Conservation (phyloP, 2,888 invertebrate genomes). For the Leucophenga maculata region DNA sequence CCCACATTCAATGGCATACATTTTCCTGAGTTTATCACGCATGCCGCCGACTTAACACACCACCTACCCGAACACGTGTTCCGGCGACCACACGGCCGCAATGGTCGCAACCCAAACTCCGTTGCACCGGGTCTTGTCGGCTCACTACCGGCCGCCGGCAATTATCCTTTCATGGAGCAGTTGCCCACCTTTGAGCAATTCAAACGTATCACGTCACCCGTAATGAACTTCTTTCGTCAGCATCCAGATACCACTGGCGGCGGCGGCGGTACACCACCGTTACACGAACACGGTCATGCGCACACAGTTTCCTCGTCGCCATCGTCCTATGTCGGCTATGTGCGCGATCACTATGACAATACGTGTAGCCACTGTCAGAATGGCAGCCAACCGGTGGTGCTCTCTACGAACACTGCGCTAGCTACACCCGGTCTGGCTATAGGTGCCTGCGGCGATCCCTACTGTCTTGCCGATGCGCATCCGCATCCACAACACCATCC, state of each 20-base stretch:
- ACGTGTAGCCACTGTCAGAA: constrained; percentile 69
- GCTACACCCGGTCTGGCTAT: constrained; percentile 64
- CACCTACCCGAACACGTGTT: constrained; percentile 61
- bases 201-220: constrained; percentile 68
- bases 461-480: constrained; percentile 66
- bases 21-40: constrained; percentile 65
- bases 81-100: constrained; percentile 44
- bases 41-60: constrained; percentile 67
- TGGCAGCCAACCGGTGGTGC: constrained; percentile 67
- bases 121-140: constrained; percentile 33
- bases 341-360: constrained; percentile 67
- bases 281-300: constrained; percentile 54
- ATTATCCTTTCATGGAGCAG: constrained; percentile 37
- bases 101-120: constrained; percentile 59
- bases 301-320: constrained; percentile 68
- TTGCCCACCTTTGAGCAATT: constrained; percentile 67
- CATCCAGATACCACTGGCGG: constrained; percentile 33
- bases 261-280: constrained; percentile 17
- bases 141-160: constrained; percentile 28
- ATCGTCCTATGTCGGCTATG: constrained; percentile 67
- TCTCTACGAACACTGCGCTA: constrained; percentile 63
- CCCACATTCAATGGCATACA: constrained; percentile 50
- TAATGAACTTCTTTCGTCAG: constrained; percentile 70
- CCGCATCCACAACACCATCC: constrained; percentile 69
- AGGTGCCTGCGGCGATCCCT: constrained; percentile 63